A percentile compares a stretch with the other conserved stretches of the same genome.
Conservation (phyloP, 2,113 vertebrate species). For the Petaurus breviceps region DNA sequence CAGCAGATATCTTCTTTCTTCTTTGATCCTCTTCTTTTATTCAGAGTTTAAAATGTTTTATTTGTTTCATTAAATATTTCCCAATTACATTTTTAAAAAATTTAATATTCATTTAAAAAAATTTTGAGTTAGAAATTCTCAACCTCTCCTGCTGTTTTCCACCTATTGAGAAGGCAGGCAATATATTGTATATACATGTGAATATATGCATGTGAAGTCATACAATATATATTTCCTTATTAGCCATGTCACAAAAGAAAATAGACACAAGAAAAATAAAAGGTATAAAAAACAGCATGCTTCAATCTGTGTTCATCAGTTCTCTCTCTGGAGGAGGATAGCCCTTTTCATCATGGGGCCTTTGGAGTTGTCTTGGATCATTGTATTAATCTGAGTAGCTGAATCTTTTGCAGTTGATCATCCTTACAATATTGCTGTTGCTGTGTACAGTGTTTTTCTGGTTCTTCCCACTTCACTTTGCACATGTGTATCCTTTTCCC, state of each 20-base stretch:
- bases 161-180: too few species aligned
- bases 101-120: too few species aligned
- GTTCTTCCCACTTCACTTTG: neutral
- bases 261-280: neutral
- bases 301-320: neutral
- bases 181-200: too few species aligned
- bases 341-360: neutral
- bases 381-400: too few species aligned
- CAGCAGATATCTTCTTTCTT: neutral
- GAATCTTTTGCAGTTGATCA: too few species aligned
- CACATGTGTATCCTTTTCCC: neutral
- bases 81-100: too few species aligned
- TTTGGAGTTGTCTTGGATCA: too few species aligned
- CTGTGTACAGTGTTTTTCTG: neutral
- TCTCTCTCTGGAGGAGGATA: neutral
- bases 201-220: neutral
- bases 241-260: neutral
- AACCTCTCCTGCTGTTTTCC: too few species aligned
- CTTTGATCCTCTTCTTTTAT: too few species aligned
- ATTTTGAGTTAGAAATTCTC: neutral
- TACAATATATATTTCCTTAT: neutral
- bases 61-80: too few species aligned
- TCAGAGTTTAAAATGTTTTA: too few species aligned
- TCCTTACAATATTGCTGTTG: neutral
- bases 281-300: neutral